Base-by-base conservation (phyloP, 1,140 invertebrate genomes). In the Drosophila tani region DNA sequence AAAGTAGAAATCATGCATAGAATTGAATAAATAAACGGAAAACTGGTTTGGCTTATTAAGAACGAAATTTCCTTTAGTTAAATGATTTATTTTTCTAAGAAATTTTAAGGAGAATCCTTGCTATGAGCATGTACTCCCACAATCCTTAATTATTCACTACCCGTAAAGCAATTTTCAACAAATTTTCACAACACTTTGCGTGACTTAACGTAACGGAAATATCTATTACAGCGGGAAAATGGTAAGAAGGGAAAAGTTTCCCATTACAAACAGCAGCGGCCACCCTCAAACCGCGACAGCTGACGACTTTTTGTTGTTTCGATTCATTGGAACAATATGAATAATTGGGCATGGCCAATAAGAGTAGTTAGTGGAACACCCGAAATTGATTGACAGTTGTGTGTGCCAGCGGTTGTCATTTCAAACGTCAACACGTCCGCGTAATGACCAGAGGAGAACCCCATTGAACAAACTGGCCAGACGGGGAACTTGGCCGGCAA, bases 351-450 rank as follows among this genome's bases (percentile, higher is more conserved):
- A 81, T 75, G 55, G 60, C 59, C 81, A 85, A 85, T 79, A 81
- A 66, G 68, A 75, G 66, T 69, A 64, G 81, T 90, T 87, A 75
- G 59, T 69, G 63, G 57, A 81, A 79, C 84, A 70, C 80, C 75
- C 69, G 19, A 87, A 81, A 69, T 43, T 88, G 85, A 88, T 88
- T 85, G 85, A 88, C 85, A 88, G 81, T 64, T 81, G 73, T 60
- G 79, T 76, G 50, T 21, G 64, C 32, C 40, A 8, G 68, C 50
- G 56, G 79, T 85, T 81, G 82, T 85, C 84, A 78, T 75, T 86
- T 65, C 85, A 82, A 84, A 81, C 86, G 85, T 88, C 85, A 88
- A 88, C 85, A 85, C 85, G 85, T 88, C 78, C 15, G 70, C 55
- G 67, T 84, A 88, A 79, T 87, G 81, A 78, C 75, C 81, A 64